Conservation (phyloP, 1,140 invertebrate species). For the Drosophila serrata region DNA sequence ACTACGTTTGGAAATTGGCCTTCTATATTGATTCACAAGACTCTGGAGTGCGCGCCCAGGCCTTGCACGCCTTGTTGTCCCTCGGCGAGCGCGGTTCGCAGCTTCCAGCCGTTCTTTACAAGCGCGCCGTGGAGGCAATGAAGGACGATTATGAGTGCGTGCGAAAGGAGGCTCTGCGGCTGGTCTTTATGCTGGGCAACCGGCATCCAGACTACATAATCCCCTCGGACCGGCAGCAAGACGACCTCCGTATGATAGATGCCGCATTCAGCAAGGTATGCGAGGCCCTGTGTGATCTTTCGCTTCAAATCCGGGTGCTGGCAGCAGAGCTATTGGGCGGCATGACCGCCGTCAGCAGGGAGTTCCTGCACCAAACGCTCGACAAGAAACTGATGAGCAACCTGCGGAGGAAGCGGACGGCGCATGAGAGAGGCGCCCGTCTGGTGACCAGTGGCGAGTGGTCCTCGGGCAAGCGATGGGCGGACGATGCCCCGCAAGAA, state of each 20-base stretch:
- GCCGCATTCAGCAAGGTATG: constrained; percentile 99
- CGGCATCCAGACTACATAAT: constrained; percentile 94
- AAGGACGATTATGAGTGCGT: constrained; percentile 98
- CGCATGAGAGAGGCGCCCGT: constrained; percentile 93
- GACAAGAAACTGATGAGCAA: constrained; percentile 99
- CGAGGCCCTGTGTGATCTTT: constrained; percentile 96
- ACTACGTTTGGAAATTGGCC: constrained; percentile 89
- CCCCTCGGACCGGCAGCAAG: constrained; percentile 87
- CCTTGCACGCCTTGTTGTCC: constrained; percentile 92
- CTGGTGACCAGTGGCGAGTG: constrained; percentile 94
- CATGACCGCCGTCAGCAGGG: constrained; percentile 94
- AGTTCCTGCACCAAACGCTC: constrained; percentile 97
- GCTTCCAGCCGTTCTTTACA: constrained; percentile 92
- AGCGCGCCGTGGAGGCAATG: constrained; percentile 92
- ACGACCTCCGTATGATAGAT: constrained; percentile 94
- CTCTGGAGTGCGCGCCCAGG: constrained; percentile 94
- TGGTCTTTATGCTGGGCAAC: constrained; percentile 94
- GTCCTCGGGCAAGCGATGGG: constrained; percentile 96
- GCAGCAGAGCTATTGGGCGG: constrained; percentile 94
- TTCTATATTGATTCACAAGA: constrained; percentile 95
- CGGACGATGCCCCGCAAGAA: constrained; percentile 94
- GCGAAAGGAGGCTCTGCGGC: constrained; percentile 92
- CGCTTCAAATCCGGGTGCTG: constrained; percentile 90
- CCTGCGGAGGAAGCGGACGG: constrained; percentile 93
- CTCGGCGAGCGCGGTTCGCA: constrained; percentile 89